Evolutionary conservation across 2,888 invertebrate species (phyloP).

Genomic region (Cephalotes varians): DNA sequence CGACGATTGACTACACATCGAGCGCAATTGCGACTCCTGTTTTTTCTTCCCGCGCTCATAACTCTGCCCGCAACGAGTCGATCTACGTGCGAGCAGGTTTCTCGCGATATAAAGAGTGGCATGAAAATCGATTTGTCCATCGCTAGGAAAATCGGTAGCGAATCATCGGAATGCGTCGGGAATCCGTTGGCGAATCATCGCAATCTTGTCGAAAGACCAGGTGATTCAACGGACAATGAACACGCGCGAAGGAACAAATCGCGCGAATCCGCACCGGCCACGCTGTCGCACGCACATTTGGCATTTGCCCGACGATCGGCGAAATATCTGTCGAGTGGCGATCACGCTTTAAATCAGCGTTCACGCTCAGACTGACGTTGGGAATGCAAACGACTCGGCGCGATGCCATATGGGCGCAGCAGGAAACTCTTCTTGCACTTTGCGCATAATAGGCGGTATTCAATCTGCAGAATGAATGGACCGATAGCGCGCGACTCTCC

Average conservation of each 20-base stretch:
- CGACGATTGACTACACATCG: not conserved
- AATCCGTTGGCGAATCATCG: slow-evolving; percentile 15
- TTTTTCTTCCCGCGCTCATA: not conserved
- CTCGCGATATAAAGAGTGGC: not conserved
- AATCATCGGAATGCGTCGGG: slow-evolving; percentile 32
- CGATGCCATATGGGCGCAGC: slow-evolving; percentile 56
- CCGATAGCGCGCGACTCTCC: slow-evolving; percentile 25
- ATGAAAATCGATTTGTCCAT: not conserved
- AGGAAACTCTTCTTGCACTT: slow-evolving; percentile 41
- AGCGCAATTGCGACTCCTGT: not conserved
- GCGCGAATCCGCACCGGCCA: not conserved
- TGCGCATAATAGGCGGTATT: slow-evolving; percentile 44
- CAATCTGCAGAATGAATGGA: slow-evolving; percentile 30
- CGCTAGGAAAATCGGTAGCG: not conserved
- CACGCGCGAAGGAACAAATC: not conserved
- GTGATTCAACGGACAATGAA: not conserved
- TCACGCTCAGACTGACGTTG: slow-evolving; percentile 36
- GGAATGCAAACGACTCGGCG: slow-evolving; percentile 41
- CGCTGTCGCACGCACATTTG: slow-evolving; percentile 1
- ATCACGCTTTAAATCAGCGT: slow-evolving; percentile 42
- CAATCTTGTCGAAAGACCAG: not conserved
- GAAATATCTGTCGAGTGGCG: slow-evolving; percentile 57
- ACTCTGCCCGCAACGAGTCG: not conserved
- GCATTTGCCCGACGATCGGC: slow-evolving; percentile 18
- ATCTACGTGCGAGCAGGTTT: not conserved